Evolutionary conservation across 1,140 invertebrate genomes (phyloP), one percentile per base, ranked within the genome.

Genomic region (Euborellia annulipes): DNA sequence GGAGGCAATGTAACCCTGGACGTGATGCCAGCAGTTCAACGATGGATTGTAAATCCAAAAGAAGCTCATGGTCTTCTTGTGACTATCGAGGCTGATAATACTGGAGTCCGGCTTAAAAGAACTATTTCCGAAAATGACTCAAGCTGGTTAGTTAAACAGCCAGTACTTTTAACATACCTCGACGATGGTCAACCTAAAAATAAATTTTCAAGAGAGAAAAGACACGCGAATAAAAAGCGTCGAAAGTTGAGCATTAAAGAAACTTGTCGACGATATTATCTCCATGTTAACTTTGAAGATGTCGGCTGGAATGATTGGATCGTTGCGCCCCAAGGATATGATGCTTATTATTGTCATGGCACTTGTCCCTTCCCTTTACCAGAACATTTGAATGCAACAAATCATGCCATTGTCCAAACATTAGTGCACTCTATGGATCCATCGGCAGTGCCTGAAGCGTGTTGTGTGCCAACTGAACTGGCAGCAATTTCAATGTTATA

Each of bases 271-370:
- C 70, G 92, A 47, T 80, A 88, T 54, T 71, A 76, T 34, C 74
- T 98, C 45, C 92, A 89, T 64, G 91, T 98, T n/a, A 87, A 97
- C 64, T 98, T 98, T 62, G 74, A 66, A 6, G 88, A 95, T 53
- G 91, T 98, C 9, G 93, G 92, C 17, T 98, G 95, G 95, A 85
- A 87, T 57, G 90, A 97, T 65, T 99, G 95, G 95, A 98, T 98
- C 55, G 88, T 98, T n/a, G 94, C 93, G 6, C 95, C 95, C 2
- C 76, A 79, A 6, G 90, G 91, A 16, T 98, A 97, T 67, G 79
- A 95, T 52, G 93, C 94, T 0, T 95, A 76, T 66, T 94, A 89
- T 62, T 98, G 95, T 65, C 75, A 86, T 53, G 94, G 95, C 3
- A 83, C 92, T 54, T 98, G 94, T 65, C 80, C 81, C 6, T 95